Base-by-base conservation (phyloP, 2,113 vertebrate species). In the Probosciger aterrimus region DNA sequence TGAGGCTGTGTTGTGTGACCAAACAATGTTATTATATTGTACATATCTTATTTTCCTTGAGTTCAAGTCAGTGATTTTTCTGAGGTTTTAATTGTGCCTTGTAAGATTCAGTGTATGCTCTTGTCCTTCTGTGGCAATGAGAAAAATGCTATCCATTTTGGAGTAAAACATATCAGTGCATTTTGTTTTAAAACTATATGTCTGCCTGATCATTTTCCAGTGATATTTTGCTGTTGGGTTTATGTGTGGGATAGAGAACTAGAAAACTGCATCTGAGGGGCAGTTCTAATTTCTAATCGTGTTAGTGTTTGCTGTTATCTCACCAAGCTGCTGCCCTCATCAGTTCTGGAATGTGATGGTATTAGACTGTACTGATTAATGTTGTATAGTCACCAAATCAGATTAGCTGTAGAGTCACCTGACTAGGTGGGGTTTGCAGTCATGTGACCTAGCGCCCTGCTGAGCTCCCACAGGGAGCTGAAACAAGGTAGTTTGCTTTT, bases 401-500 rank as follows among this genome's bases (percentile, higher is more conserved):
- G 96, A 92, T 98, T 98, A 97, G 52, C 37, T 39, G 0, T 7
- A 1, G 57, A 88, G 96, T 97, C 97, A 97, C 80, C 96, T 97
- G 97, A 95, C 64, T 47, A 18, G 95, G 81, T 67, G 25, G 86
- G 37, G 71, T 18, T 83, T 3, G 44, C 68, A 37, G 84, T 97
- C 96, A 95, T 94, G 94, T 96, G 96, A 91, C 41, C 30, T 57
- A 18, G 69, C 7, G 70, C 79, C 96, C 96, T 76, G 95, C 92
- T 85, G 95, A 30, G 95, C 52, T 69, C 94, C 82, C 0, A 74
- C 96, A 81, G 96, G 13, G 52, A 49, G 65, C 92, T 49, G 92
- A 96, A 92, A 96, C 96, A 96, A 97, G 96, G 96, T 97, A 96
- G 92, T 96, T 97, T 97, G 97, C 92, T 96, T 96, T 94, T 47